phyloP scores from a whole-genome alignment of 1,140 invertebrate species.

The Hycleus cichorii region DNA sequence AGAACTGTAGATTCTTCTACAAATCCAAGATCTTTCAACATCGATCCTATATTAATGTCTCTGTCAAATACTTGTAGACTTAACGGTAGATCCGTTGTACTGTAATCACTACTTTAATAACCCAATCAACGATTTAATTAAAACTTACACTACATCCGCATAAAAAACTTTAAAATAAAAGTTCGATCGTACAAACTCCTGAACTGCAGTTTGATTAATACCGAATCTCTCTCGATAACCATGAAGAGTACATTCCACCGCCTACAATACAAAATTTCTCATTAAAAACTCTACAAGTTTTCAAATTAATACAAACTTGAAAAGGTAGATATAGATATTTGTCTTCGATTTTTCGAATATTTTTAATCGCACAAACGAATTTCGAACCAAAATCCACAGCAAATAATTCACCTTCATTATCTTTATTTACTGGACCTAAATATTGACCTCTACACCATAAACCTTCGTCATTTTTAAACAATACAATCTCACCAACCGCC shows the following conservation, averaged over 20 bases:
- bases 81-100: too few relatives aligned
- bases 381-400: constrained; percentile 20
- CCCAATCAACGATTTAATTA: too few relatives aligned
- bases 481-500: constrained; percentile 25
- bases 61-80: too few relatives aligned
- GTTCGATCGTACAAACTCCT: too few relatives aligned
- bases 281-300: background rate
- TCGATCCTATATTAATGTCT: too few relatives aligned
- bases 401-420: constrained; percentile 10
- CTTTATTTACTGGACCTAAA: background rate
- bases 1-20: too few relatives aligned
- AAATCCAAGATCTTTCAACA: too few relatives aligned
- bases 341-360: constrained; percentile 16
- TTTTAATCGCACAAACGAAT: constrained; percentile 7
- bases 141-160: too few relatives aligned
- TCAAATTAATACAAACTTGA: constrained; percentile 9
- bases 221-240: background rate
- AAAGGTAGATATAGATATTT: constrained; percentile 21
- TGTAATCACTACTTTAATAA: too few relatives aligned
- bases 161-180: too few relatives aligned
- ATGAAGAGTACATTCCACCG: background rate
- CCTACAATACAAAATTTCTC: too few relatives aligned
- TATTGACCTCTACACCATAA: constrained; percentile 1
- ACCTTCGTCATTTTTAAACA: constrained; percentile 12
- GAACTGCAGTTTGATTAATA: background rate